phyloP scores from a whole-genome alignment of 2,113 vertebrate species.

The Gnathonemus echidnorhynchus region DNA sequence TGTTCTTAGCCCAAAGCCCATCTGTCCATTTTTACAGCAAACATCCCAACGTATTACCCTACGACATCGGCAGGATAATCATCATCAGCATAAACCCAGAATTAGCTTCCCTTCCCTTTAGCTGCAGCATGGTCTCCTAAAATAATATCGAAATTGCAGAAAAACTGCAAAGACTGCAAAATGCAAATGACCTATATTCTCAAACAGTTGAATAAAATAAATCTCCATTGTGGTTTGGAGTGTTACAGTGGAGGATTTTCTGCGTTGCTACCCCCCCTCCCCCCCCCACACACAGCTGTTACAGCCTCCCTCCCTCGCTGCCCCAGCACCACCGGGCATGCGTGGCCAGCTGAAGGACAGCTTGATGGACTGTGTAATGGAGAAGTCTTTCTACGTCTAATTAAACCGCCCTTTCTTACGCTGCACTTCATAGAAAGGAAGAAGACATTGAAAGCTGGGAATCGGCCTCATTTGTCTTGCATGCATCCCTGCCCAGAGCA shows the following conservation, averaged over 20 bases:
- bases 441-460: slow-evolving; percentile 10
- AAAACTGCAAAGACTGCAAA: neutral
- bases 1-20: neutral
- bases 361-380: slow-evolving; percentile 14
- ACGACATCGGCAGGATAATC: neutral
- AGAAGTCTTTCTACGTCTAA: slow-evolving; percentile 10
- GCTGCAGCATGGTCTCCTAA: neutral
- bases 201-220: neutral
- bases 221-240: neutral
- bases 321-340: neutral
- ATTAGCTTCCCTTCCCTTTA: neutral
- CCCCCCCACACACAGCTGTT: neutral
- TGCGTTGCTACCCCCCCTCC: neutral
- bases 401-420: slow-evolving; percentile 3
- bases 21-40: neutral
- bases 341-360: neutral
- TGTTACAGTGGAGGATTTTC: neutral
- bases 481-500: slow-evolving; percentile 14
- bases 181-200: neutral
- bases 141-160: neutral
- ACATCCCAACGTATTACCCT: neutral
- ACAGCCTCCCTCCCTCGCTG: neutral
- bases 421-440: slow-evolving; percentile 15
- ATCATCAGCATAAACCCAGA: neutral
- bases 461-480: slow-evolving; percentile 15